Conservation (phyloP, 2,888 invertebrate species). For the Parnassius apollo region DNA sequence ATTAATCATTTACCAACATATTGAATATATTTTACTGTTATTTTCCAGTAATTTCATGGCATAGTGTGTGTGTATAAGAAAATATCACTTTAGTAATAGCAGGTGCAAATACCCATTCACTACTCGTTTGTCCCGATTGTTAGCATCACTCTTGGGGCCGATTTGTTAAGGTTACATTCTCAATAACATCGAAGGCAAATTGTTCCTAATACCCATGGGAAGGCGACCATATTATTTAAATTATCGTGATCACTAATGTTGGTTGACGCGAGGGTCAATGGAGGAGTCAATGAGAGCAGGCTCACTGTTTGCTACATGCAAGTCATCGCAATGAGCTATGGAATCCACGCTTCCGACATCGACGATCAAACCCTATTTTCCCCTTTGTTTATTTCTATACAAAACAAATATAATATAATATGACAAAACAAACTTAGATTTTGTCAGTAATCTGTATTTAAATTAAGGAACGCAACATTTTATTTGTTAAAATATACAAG, state of each 20-base stretch:
- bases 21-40: background rate
- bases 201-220: constrained; percentile 59
- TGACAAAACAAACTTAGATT: background rate
- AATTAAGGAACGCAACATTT: constrained; percentile 23
- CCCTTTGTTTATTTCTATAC: constrained; percentile 23
- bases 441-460: constrained; percentile 11
- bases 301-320: constrained; percentile 71
- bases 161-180: constrained; percentile 58
- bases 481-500: constrained; percentile 23
- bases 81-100: constrained; percentile 31
- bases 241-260: constrained; percentile 64
- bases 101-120: constrained; percentile 49
- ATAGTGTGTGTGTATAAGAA: constrained; percentile 33
- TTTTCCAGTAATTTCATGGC: background rate
- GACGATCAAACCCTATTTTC: constrained; percentile 48
- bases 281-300: constrained; percentile 77
- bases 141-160: constrained; percentile 55
- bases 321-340: constrained; percentile 71
- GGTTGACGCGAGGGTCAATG: constrained; percentile 68
- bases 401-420: constrained; percentile 8
- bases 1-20: no score
- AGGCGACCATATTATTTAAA: constrained; percentile 69
- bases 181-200: constrained; percentile 48
- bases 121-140: constrained; percentile 45
- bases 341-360: constrained; percentile 74